Evolutionary conservation across 92 coral and sea anemone species (phyloP), one percentile per base, ranked within the genome.

Genomic region (Parazoanthus darwini): DNA sequence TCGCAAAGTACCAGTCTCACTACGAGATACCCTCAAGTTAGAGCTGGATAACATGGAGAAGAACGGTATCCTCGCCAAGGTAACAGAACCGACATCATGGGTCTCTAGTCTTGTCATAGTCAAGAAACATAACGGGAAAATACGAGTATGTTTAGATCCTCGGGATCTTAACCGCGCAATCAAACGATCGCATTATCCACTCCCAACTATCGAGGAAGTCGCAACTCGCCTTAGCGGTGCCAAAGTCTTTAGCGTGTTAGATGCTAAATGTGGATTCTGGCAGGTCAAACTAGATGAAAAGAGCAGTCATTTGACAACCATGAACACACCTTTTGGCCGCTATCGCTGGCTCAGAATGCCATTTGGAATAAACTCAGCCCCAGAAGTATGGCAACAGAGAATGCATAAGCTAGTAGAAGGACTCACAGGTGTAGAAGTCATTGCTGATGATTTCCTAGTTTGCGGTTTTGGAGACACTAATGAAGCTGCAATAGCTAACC

Each of bases 141-240:
- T 67, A 67, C 33, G 73, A 5, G 73, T 67, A 67, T 67, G 73
- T 67, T 67, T 67, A 67, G 73, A 67, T 6, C 25, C 73, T 67
- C 73, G 73, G 73, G 73, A 67, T 18, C 25, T 67, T 67, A 67
- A 67, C 73, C 73, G 73, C 73, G 25, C 73, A 67, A 67, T 18
- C 73, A 67, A 67, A 67, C 73, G 25, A 5, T 67, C 73, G 73
- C 73, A 67, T 67, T 67, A 67, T 67, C 73, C 73, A 67, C 73
- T 67, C 26, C 73, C 73, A 67, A 18, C 73, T 67, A 67, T 67
- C 73, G 73, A 67, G 73, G 73, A 67, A 67, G 73, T 67, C 73
- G 73, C 73, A 67, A 67, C 73, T 67, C 73, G 73, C 48, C 73
- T 67, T 67, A 67, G 73, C 73, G 73, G 73, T 67, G 73, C 73